A percentile compares a stretch with the other conserved stretches of the same genome.
Conservation (phyloP, 1,140 invertebrate species). For the Holcopasites calliopsidis region DNA sequence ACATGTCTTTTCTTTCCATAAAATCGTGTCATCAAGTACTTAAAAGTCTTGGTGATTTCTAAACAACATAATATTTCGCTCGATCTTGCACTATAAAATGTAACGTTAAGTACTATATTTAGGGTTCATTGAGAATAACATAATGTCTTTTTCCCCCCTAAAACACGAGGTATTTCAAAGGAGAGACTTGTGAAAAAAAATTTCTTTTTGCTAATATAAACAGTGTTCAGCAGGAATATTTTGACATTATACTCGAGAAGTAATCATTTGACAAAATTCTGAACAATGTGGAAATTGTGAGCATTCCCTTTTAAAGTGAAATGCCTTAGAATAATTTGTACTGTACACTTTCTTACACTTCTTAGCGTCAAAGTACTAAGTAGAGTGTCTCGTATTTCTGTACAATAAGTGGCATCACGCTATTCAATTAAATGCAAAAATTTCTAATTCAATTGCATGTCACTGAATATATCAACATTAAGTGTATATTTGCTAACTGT, state of each 20-base stretch:
- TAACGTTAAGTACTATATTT: constrained; percentile 22
- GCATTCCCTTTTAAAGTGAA: constrained; percentile 9
- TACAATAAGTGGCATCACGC: constrained; percentile 16
- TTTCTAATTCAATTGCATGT: too few species aligned
- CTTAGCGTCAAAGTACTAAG: constrained; percentile 30
- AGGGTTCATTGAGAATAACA: constrained; percentile 3
- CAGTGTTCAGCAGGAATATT: background rate
- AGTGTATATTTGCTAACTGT: constrained; percentile 19
- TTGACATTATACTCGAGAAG: background rate
- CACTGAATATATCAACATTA: constrained; percentile 33
- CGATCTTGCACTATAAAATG: constrained; percentile 11
- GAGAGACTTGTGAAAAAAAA: too few species aligned
- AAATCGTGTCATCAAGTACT: constrained; percentile 24
- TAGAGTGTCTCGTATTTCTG: constrained; percentile 29
- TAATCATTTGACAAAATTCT: constrained; percentile 1
- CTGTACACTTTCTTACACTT: constrained; percentile 50
- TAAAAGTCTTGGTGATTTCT: constrained; percentile 1
- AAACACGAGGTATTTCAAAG: background rate
- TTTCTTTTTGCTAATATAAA: constrained; percentile 1
- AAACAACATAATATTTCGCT: constrained; percentile 21
- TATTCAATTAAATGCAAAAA: too few species aligned
- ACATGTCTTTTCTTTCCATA: constrained; percentile 14
- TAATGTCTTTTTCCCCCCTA: background rate
- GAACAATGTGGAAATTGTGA: constrained; percentile 6
- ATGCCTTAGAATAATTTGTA: constrained; percentile 49